phyloP scores from a whole-genome alignment of 2,888 invertebrate genomes.

The Eucera pruinosa region DNA sequence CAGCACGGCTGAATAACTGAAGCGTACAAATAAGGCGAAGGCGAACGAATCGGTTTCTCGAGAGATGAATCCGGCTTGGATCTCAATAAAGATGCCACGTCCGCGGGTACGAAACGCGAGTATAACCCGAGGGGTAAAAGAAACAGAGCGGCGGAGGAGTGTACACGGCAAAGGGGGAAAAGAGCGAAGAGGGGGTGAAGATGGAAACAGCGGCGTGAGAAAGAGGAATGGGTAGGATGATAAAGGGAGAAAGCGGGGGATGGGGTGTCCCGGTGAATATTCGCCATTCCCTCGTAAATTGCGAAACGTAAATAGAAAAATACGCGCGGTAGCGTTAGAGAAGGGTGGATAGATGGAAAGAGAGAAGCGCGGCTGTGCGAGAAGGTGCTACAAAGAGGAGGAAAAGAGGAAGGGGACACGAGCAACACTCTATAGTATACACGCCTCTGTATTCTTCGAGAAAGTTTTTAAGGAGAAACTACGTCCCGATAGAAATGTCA shows the following conservation, averaged over 20 bases:
- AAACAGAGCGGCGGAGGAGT: too few species aligned
- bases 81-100: conserved; percentile 55
- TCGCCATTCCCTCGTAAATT: conserved; percentile 64
- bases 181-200: neutral
- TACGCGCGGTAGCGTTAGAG: conserved; percentile 60
- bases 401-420: neutral
- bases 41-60: conserved; percentile 28
- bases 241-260: neutral
- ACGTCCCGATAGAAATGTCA: conserved; percentile 72
- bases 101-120: conserved; percentile 32
- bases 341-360: conserved; percentile 30
- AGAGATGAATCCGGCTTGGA: conserved; percentile 46
- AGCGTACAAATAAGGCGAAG: conserved; percentile 23
- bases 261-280: conserved; percentile 51
- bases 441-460: conserved; percentile 43
- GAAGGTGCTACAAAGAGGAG: neutral
- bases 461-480: conserved; percentile 69
- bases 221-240: neutral
- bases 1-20: conserved; percentile 10
- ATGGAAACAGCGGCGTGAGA: neutral
- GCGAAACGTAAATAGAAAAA: conserved; percentile 66
- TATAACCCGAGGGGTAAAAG: neutral
- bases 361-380: conserved; percentile 29
- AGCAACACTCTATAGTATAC: conserved; percentile 27
- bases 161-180: too few species aligned